A percentile compares a stretch with the other conserved stretches of the same genome.
Evolutionary conservation across 2,797 vertebrate species (phyloP).

Genomic region (Xenentodon cancila): DNA sequence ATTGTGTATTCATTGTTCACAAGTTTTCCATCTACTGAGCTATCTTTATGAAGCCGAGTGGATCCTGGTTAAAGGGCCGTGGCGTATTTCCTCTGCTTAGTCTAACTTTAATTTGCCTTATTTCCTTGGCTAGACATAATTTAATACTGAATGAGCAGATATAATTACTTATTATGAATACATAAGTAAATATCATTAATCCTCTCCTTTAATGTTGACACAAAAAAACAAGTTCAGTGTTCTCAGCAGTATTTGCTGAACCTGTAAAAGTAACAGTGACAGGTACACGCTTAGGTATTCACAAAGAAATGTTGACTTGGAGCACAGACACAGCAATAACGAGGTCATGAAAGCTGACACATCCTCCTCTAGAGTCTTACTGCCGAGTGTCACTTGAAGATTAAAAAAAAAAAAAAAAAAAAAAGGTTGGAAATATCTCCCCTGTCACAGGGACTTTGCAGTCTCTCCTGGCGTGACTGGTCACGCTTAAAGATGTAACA

Average conservation of each 20-base stretch:
- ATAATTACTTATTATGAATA: background rate
- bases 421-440: background rate
- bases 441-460: constrained; percentile 1
- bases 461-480: background rate
- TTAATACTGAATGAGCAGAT: too few species aligned
- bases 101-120: too few species aligned
- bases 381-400: constrained; percentile 23
- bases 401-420: constrained; percentile 5
- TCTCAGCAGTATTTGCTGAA: constrained; percentile 12
- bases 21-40: too few species aligned
- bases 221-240: constrained; percentile 5
- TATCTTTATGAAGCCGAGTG: too few species aligned
- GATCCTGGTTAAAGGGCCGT: too few species aligned
- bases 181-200: background rate
- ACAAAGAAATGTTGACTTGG: constrained; percentile 32
- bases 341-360: constrained; percentile 23
- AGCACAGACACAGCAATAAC: constrained; percentile 12
- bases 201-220: background rate
- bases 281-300: constrained; percentile 20
- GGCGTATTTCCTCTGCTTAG: background rate
- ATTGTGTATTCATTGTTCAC: too few species aligned
- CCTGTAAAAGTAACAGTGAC: constrained; percentile 26
- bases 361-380: background rate
- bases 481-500: constrained; percentile 1
- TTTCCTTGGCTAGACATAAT: too few species aligned